Conservation (phyloP, 2,113 vertebrate species). For the Eudyptes chrysolophus region DNA sequence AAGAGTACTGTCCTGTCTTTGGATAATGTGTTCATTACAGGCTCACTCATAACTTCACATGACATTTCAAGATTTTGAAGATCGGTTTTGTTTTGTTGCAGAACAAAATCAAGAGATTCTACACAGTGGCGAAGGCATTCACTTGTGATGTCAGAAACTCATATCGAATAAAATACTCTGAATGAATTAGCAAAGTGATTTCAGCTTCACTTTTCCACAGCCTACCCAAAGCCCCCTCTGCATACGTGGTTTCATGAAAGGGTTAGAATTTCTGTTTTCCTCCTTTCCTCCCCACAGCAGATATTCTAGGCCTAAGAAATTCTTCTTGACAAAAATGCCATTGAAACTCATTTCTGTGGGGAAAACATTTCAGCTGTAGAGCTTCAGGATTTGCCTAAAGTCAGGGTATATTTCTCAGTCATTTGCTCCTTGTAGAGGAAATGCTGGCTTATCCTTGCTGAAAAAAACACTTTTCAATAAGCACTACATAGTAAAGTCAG, state of each 20-base stretch:
- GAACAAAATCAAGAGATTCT: not conserved
- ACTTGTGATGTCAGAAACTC: not conserved
- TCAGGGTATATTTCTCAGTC: not conserved
- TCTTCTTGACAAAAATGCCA: not conserved
- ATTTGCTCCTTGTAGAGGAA: not conserved
- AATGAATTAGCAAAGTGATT: not conserved
- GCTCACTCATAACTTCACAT: not conserved
- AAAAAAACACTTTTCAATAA: not conserved
- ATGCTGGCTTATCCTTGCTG: not conserved
- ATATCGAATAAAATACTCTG: not conserved
- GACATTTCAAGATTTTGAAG: not conserved
- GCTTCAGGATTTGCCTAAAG: not conserved
- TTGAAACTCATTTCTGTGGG: not conserved
- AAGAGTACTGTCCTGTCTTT: not conserved
- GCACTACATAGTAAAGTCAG: not conserved
- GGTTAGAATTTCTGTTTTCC: not conserved
- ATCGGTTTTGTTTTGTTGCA: not conserved
- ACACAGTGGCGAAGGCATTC: not conserved
- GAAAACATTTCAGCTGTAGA: not conserved
- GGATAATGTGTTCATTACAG: not conserved
- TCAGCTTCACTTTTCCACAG: not conserved
- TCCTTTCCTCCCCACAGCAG: not conserved
- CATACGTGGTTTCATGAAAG: not conserved
- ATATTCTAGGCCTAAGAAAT: not conserved
- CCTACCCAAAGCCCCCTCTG: not conserved